phyloP scores from a whole-genome alignment of 2,113 vertebrate species.

The Aphyosemion australe region DNA sequence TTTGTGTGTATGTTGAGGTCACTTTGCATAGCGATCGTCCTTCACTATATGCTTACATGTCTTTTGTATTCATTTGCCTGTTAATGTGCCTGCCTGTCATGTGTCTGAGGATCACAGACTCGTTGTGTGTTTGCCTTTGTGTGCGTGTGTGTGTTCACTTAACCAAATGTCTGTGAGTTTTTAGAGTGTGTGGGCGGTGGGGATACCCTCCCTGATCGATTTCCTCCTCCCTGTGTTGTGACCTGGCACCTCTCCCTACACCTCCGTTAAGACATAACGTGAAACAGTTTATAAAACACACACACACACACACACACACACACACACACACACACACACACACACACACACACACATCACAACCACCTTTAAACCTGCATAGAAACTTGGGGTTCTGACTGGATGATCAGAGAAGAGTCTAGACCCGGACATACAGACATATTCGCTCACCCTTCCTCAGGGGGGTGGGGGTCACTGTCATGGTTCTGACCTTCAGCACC shows the following conservation, averaged over 20 bases:
- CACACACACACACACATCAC: neutral
- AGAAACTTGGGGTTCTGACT: neutral
- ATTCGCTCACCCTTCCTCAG: no score
- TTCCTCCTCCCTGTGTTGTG: conserved; percentile 72
- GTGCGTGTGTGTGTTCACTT: conserved; percentile 10
- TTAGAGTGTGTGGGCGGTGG: neutral
- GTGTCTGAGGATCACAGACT: no score
- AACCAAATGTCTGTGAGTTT: no score
- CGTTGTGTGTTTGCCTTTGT: no score
- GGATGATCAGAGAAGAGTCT: neutral
- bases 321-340: conserved; percentile 9
- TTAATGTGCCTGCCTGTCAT: no score
- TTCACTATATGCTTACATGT: no score
- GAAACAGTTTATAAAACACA: conserved; percentile 18
- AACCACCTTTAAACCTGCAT: neutral
- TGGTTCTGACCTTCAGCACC: conserved; percentile 71
- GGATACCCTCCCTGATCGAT: conserved; percentile 74
- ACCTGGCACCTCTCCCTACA: conserved; percentile 59
- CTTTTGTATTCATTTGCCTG: no score
- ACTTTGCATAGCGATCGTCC: no score
- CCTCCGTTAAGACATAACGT: conserved; percentile 65
- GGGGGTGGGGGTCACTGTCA: conserved; percentile 47
- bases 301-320: no score
- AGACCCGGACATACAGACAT: neutral
- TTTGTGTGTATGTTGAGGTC: no score